Base-by-base conservation (phyloP, 2,888 invertebrate species). In the Dicyrtomina minuta region DNA sequence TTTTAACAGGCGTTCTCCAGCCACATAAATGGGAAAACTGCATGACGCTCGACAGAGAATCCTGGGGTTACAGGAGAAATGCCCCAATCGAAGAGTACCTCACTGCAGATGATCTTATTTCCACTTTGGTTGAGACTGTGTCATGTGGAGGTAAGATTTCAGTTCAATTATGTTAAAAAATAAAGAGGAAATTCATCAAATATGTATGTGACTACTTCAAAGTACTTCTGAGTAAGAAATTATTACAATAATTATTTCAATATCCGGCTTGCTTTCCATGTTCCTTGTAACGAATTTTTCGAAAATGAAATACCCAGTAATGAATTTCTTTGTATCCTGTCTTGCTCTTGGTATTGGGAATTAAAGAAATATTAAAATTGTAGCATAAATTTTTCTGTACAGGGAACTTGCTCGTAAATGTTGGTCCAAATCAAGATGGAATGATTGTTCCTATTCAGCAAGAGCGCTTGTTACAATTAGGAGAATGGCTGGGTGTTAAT, bases 21-120 rank as follows among this genome's bases (percentile, higher is more conserved):
- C 74, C 81, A 0, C 93, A 92, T 79, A 98, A 98, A 83, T 98
- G 96, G 95, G 97, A 97, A 82, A 96, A 96, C 81, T 91, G 91
- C 22, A 90, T 96, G 86, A 94, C 96, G 0, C 84, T 98, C 51
- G 97, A 98, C 80, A 87, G 85, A 75, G 79, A 83, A 17, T 93
- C 95, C 0, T 96, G 94, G 94, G 95, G 95, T 0, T 93, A 87
- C 80, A 84, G 92, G 53, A 86, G 90, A 75, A 88, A 91, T 79
- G 88, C 91, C 17, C 81, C 83, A 1, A 77, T 92, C 0, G 80
- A 83, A 6, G 89, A 93, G 77, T 89, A 89, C 77, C 81, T 90
- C 73, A 88, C 87, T 1, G 84, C 86, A 1, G 81, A 86, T 39
- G 88, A 92, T 73, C 82, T 97, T 2, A 83, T 93, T 0, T 83